Percentiles rank a stretch among this genome's conserved stretches.
Evolutionary conservation across 2,797 vertebrate genomes (phyloP).

Genomic region (Myripristis murdjan): DNA sequence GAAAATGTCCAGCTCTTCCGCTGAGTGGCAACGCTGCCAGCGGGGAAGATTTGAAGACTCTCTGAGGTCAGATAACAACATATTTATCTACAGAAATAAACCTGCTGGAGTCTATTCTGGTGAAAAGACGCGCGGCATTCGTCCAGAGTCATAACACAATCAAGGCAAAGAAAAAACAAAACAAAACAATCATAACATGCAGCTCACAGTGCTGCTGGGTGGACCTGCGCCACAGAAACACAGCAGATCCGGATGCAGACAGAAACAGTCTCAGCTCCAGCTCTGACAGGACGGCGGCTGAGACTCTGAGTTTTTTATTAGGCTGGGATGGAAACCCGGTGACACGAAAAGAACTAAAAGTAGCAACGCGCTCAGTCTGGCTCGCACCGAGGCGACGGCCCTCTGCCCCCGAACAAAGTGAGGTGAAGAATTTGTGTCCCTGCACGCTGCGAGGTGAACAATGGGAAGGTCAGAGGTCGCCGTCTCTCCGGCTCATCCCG

Average conservation of each 20-base stretch:
- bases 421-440: slow-evolving; percentile 18
- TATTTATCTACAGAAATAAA: not conserved
- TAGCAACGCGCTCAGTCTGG: not conserved
- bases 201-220: no score
- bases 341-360: slow-evolving; percentile 3
- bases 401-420: slow-evolving; percentile 27
- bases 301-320: no score
- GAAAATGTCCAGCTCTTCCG: no score
- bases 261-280: not conserved
- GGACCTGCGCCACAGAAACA: not conserved
- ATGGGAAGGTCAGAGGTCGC: slow-evolving; percentile 63
- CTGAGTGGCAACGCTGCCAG: no score
- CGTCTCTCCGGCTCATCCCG: slow-evolving; percentile 42
- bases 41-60: no score
- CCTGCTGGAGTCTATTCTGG: not conserved
- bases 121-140: not conserved
- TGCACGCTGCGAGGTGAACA: slow-evolving; percentile 59
- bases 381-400: slow-evolving; percentile 9
- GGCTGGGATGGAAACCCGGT: not conserved
- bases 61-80: not conserved
- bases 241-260: not conserved
- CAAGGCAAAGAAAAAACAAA: no score
- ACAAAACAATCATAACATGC: no score
- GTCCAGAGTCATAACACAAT: not conserved
- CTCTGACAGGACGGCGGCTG: not conserved